phyloP scores from a whole-genome alignment of 2,797 vertebrate species.

The Nyctibius grandis region DNA sequence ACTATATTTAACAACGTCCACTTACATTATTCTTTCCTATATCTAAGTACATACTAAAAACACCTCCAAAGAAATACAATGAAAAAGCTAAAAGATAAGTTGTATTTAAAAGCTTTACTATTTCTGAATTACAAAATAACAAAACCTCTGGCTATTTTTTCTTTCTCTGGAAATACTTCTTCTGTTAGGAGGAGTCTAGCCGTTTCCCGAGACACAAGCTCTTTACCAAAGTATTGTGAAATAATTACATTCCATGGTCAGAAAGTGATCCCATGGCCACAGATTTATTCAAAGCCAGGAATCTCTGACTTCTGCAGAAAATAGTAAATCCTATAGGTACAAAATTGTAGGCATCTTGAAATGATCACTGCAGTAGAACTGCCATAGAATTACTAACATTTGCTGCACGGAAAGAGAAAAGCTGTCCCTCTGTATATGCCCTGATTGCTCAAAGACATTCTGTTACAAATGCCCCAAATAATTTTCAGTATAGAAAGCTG shows the following conservation, averaged over 20 bases:
- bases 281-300: not conserved
- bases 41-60: not conserved
- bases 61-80: not conserved
- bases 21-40: not conserved
- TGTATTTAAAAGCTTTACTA: not conserved
- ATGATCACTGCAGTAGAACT: not conserved
- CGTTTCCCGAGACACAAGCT: not conserved
- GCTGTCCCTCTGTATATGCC: not conserved
- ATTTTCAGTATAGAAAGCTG: not conserved
- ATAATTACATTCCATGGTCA: not conserved
- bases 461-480: not conserved
- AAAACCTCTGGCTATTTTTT: not conserved
- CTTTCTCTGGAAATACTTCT: not conserved
- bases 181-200: not conserved
- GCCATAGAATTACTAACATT: not conserved
- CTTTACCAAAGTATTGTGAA: not conserved
- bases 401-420: not conserved
- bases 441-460: not conserved
- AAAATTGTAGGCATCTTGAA: not conserved
- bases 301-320: not conserved
- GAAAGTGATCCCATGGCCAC: not conserved
- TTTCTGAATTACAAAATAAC: not conserved
- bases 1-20: not conserved
- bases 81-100: not conserved
- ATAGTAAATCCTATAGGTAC: not conserved